These are phyloP conservation scores for Stegophylla sp. DNA, from an alignment of 2,888 invertebrate genomes.

Conservation along the genomic window DNA sequence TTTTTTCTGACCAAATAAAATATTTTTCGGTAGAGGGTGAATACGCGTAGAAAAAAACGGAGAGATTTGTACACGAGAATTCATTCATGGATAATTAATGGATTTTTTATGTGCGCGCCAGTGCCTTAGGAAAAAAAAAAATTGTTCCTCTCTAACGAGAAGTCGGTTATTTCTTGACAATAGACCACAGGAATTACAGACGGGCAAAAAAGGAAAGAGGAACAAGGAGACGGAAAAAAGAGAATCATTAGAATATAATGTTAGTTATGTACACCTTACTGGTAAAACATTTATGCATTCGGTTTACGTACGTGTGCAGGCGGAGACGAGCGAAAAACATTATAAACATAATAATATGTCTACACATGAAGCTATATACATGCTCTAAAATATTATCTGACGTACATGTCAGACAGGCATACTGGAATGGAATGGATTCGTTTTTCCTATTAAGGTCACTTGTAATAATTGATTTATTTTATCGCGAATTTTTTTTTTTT, in stretches of 20 bases:
- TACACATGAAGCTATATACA: neutral
- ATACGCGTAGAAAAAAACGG: neutral
- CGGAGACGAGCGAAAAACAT: neutral
- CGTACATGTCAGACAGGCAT: constrained; percentile 1
- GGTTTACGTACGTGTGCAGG: neutral
- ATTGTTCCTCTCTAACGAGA: neutral
- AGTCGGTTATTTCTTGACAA: constrained; percentile 34
- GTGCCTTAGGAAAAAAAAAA: constrained; percentile 16
- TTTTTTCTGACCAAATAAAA: constrained; percentile 1
- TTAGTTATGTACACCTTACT: too few relatives aligned
- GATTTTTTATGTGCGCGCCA: constrained; percentile 16
- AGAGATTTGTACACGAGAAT: constrained; percentile 28
- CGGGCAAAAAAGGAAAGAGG: neutral
- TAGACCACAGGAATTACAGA: neutral
- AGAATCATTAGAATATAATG: too few relatives aligned
- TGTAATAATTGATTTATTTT: constrained; percentile 15
- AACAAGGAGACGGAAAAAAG: neutral
- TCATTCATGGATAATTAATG: constrained; percentile 38
- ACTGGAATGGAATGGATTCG: constrained; percentile 42
- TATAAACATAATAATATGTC: neutral
- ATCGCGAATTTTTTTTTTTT: neutral
- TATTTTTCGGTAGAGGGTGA: constrained; percentile 29
- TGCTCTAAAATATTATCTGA: neutral
- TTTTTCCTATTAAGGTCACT: constrained; percentile 28
- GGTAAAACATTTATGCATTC: neutral